Percentiles rank a stretch among this genome's conserved stretches.
Conservation (phyloP, 1,140 invertebrate genomes). For the Aphelinus certus region DNA sequence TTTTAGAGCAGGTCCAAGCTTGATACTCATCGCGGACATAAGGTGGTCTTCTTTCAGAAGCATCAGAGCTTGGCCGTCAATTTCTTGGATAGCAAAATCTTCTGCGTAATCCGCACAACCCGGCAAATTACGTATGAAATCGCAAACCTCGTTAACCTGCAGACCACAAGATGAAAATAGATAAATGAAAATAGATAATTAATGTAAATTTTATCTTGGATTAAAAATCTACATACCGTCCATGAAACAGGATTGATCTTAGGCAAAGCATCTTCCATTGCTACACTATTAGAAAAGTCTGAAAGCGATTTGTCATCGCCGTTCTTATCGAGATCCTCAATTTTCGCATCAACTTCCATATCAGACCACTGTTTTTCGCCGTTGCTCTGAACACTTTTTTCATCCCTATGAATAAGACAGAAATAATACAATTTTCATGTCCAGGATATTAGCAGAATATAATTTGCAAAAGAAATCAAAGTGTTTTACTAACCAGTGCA, state of each 20-base stretch:
- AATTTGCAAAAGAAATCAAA: too few relatives aligned
- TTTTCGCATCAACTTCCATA: constrained; percentile 57
- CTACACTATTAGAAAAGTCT: constrained; percentile 56
- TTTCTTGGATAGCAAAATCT: constrained; percentile 94
- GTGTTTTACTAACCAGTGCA: too few relatives aligned
- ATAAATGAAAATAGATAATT: too few relatives aligned
- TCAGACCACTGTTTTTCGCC: constrained; percentile 61
- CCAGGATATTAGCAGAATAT: too few relatives aligned
- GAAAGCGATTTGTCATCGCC: constrained; percentile 65
- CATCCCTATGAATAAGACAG: constrained; percentile 13
- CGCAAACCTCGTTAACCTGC: constrained; percentile 79
- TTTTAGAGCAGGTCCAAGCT: constrained; percentile 93
- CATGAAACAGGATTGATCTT: constrained; percentile 79
- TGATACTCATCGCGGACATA: constrained; percentile 94
- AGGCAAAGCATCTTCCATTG: constrained; percentile 63
- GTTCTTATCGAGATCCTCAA: constrained; percentile 60
- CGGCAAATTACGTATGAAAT: constrained; percentile 85
- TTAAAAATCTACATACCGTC: constrained; percentile 67
- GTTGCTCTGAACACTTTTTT: constrained; percentile 61
- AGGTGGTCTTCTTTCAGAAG: constrained; percentile 95
- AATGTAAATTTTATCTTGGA: background rate
- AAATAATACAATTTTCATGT: too few relatives aligned
- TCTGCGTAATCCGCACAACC: constrained; percentile 94
- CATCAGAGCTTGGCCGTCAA: constrained; percentile 93
- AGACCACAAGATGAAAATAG: constrained; percentile 26